Evolutionary conservation across 2,888 invertebrate species (phyloP).

Genomic region (Drosophila pseudotalamancana): DNA sequence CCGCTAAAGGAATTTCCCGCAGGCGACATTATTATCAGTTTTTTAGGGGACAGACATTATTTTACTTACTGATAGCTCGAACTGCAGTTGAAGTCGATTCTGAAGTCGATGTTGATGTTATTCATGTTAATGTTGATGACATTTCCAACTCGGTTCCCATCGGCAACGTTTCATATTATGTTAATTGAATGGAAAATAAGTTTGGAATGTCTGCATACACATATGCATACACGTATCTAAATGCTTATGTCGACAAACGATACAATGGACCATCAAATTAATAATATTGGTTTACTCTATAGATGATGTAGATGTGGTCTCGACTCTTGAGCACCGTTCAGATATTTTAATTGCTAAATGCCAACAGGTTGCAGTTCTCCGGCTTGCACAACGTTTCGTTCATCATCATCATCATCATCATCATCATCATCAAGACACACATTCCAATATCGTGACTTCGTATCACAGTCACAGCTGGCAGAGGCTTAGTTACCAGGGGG

Average conservation of each 20-base stretch:
- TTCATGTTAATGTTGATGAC: slow-evolving; percentile 42
- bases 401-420: slow-evolving; percentile 50
- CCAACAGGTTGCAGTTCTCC: slow-evolving; percentile 58
- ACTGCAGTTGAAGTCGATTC: slow-evolving; percentile 8
- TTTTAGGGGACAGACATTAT: slow-evolving; percentile 37
- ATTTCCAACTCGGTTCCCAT: slow-evolving; percentile 32
- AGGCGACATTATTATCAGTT: slow-evolving; percentile 78
- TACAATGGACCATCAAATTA: slow-evolving; percentile 49
- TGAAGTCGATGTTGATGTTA: slow-evolving; percentile 26
- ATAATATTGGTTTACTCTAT: slow-evolving; percentile 21
- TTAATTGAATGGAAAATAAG: slow-evolving; percentile 35
- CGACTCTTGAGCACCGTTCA: neutral
- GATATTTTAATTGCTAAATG: slow-evolving; percentile 60
- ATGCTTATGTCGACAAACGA: slow-evolving; percentile 60
- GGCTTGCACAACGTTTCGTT: slow-evolving; percentile 56
- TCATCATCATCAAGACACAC: slow-evolving; percentile 52
- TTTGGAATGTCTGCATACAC: slow-evolving; percentile 5
- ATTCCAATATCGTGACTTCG: slow-evolving; percentile 76
- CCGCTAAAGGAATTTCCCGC: slow-evolving; percentile 77
- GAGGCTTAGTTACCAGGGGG: slow-evolving; percentile 8
- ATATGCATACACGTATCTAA: slow-evolving; percentile 36
- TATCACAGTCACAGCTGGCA: slow-evolving; percentile 44
- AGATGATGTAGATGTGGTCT: neutral
- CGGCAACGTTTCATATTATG: slow-evolving; percentile 33
- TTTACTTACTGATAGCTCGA: slow-evolving; percentile 51